Base-by-base conservation (phyloP, 2,888 invertebrate genomes). In the Saturnia japonica region DNA sequence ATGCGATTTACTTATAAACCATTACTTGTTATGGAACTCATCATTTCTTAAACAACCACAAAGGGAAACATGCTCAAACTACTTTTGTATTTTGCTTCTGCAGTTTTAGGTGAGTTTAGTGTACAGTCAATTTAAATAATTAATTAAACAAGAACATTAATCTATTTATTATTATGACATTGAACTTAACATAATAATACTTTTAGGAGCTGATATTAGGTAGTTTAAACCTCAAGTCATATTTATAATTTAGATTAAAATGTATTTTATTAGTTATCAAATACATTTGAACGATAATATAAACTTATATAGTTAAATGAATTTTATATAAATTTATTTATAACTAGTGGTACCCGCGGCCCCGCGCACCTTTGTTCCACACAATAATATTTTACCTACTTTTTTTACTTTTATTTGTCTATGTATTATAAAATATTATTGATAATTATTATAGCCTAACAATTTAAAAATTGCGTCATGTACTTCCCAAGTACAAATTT, bases 1-100 rank as follows among this genome's bases (percentile, higher is more conserved):
- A 57, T 57, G 57, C 57, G 57, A 14, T 57, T 57, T 57, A 57
- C 57, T 57, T 57, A 57, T 57, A 57, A 57, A 57, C 57, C 57
- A 57, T 57, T 57, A 57, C 57, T 57, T 57, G 57, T 57, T 57
- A 57, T 57, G 57, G 12, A 57, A 57, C 25, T 57, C 57, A 57
- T 57, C 25, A 57, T 57, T 57, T 57, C 1, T 12, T 25, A 57
- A 57, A 57, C 25, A 57, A 57, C 57, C 3, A 14, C 8, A 28
- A 28, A 57, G 25, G 57, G 14, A 57, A 57, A 57, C 25, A 57
- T 57, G 57, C 14, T 57, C 11, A 57, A 57, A 57, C 4, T 28
- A 28, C 57, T 57, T 25, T 57, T 57, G 57, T 57, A 57, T 57
- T 57, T 57, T 57, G 25, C 25, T 57, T 57, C 57, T 25, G 14